Evolutionary conservation across 2,888 invertebrate genomes (phyloP).

Genomic region (Tachina grossa): DNA sequence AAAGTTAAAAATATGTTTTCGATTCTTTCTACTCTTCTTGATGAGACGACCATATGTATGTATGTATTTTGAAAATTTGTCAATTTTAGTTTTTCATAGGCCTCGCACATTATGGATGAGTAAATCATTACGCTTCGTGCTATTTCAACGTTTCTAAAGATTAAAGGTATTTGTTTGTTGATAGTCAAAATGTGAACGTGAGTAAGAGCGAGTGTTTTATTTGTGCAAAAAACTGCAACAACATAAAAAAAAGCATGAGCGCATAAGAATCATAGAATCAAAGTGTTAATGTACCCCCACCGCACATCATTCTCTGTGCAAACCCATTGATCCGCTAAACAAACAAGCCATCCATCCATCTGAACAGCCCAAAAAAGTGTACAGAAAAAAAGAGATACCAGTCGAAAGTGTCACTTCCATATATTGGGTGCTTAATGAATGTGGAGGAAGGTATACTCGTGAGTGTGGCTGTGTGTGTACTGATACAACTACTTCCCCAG

Average conservation of each 20-base stretch:
- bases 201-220: conserved; percentile 53
- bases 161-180: conserved; percentile 81
- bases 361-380: conserved; percentile 54
- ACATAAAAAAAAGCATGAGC: conserved; percentile 20
- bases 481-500: neutral
- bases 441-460: neutral
- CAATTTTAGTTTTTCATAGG: neutral
- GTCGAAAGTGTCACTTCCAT: conserved; percentile 52
- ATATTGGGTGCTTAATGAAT: conserved; percentile 55
- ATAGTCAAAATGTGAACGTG: conserved; percentile 67
- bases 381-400: conserved; percentile 48
- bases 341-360: conserved; percentile 55
- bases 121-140: conserved; percentile 80
- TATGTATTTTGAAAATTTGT: too few relatives aligned
- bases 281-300: conserved; percentile 24
- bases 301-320: conserved; percentile 38
- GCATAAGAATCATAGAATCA: conserved; percentile 17
- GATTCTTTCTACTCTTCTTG: too few relatives aligned
- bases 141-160: conserved; percentile 81
- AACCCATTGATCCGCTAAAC: conserved; percentile 65
- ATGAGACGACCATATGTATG: too few relatives aligned
- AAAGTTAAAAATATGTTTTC: too few relatives aligned
- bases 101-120: conserved; percentile 51
- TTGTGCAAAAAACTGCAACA: conserved; percentile 20
- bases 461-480: neutral